Percentiles rank a stretch among this genome's conserved stretches.
Evolutionary conservation across 2,888 invertebrate genomes (phyloP).

Genomic region (Harpalus rufipes): DNA sequence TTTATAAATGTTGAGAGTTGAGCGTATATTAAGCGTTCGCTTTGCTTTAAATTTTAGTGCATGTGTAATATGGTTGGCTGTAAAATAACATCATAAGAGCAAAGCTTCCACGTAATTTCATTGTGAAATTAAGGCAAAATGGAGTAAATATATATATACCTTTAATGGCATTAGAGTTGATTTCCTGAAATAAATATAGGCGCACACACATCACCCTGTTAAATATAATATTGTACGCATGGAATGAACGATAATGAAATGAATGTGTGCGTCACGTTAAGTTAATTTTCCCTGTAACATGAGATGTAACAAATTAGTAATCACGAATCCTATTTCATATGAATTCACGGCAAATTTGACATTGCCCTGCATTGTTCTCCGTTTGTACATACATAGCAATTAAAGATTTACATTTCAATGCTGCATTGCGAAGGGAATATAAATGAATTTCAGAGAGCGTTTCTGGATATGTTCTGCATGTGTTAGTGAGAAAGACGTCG

Average conservation of each 20-base stretch:
- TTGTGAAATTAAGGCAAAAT: not conserved
- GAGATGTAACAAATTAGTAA: not conserved
- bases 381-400: too few species aligned
- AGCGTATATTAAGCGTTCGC: not conserved
- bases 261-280: not conserved
- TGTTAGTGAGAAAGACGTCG: too few species aligned
- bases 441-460: too few species aligned
- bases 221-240: not conserved
- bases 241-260: not conserved
- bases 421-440: too few species aligned
- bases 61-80: not conserved
- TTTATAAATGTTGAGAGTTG: too few species aligned
- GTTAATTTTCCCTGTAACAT: slow-evolving; percentile 15
- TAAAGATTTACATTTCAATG: too few species aligned
- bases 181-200: slow-evolving; percentile 17
- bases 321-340: not conserved
- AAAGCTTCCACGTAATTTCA: slow-evolving; percentile 1
- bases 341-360: slow-evolving; percentile 5
- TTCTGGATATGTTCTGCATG: too few species aligned
- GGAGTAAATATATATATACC: not conserved
- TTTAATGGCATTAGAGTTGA: not conserved
- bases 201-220: not conserved
- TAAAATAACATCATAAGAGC: not conserved
- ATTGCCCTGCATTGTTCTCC: too few species aligned
- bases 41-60: not conserved